These are phyloP conservation scores for Conus betulinus DNA, from an alignment of 1,140 invertebrate genomes.

Conservation along the genomic window DNA sequence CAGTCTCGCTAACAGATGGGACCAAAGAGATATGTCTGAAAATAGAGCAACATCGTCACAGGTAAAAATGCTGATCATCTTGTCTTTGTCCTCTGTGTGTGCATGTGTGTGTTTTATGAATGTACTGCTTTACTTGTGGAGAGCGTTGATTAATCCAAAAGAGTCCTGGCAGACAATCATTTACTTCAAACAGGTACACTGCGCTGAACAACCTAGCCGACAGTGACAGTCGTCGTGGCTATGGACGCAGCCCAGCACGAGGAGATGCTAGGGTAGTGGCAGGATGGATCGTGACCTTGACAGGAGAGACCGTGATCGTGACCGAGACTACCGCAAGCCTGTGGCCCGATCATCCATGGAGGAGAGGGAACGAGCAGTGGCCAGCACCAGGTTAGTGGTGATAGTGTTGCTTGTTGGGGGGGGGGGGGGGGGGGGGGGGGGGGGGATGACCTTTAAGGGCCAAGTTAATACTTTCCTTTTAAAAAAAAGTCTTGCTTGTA, in stretches of 20 bases:
- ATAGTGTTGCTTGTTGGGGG: no score
- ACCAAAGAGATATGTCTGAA: no score
- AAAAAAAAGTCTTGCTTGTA: no score
- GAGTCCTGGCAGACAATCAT: neutral
- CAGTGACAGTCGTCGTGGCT: conserved; percentile 33
- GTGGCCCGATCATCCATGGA: conserved; percentile 63
- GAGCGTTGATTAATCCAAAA: neutral
- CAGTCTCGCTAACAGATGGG: no score
- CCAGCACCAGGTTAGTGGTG: conserved; percentile 61
- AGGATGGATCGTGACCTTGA: neutral
- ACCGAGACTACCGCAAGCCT: conserved; percentile 25
- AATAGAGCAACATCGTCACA: no score
- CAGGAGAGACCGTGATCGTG: neutral
- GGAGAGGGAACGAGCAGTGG: conserved; percentile 65
- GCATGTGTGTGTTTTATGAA: neutral
- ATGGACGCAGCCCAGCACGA: conserved; percentile 35
- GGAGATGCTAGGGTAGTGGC: conserved; percentile 50
- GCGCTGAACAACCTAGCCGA: conserved; percentile 22
- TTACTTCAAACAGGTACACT: conserved; percentile 15
- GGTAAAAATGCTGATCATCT: neutral
- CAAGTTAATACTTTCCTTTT: no score
- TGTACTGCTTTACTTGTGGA: neutral
- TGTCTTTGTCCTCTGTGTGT: neutral
- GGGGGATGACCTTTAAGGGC: no score
- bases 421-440: no score